Evolutionary conservation across 92 coral and sea anemone species (phyloP), one percentile per base, ranked within the genome.

Genomic region (Porites divaricata): DNA sequence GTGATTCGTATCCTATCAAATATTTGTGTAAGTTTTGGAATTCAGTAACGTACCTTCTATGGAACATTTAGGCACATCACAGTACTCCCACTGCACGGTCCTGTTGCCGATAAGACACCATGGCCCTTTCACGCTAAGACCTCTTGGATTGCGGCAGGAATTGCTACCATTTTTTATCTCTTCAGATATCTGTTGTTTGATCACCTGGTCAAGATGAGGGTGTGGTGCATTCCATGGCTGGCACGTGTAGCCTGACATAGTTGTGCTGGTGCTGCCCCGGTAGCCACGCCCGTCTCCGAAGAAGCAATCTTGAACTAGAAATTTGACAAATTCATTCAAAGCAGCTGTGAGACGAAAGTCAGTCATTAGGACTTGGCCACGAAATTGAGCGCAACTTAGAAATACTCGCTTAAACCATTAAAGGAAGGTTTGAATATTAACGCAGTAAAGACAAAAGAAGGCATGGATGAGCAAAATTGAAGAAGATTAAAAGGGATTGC

Each of bases 121-220:
- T 56, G 96, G 93, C 53, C 96, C 92, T 68, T 45, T 77, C 67
- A 89, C 87, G 50, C 91, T 90, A 82, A 87, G 96, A 57, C 90
- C 89, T 28, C 93, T 93, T 50, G 95, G 95, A 81, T 92, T 92
- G 82, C 95, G 90, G 87, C 95, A 92, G 78, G 89, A 91, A 90
- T 90, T 90, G 93, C 88, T 89, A 12, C 90, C 85, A 41, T 88
- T 83, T 10, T 20, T 17, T 10, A 93, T 87, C 85, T 90, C 96
- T 35, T 85, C 86, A 4, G 75, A 90, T 2, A 79, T 66, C 6
- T 84, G 83, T 19, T 80, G 76, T 1, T 80, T 35, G 12, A 15
- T 76, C 12, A 76, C 77, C 73, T 69, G 26, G 78, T 93, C 92
- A 24, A 89, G 85, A 63, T 90, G 96, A 23, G 96, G 93, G 63